Percentiles rank a stretch among this genome's conserved stretches.
Conservation (phyloP, 2,113 vertebrate species). For the Salvator merianae region DNA sequence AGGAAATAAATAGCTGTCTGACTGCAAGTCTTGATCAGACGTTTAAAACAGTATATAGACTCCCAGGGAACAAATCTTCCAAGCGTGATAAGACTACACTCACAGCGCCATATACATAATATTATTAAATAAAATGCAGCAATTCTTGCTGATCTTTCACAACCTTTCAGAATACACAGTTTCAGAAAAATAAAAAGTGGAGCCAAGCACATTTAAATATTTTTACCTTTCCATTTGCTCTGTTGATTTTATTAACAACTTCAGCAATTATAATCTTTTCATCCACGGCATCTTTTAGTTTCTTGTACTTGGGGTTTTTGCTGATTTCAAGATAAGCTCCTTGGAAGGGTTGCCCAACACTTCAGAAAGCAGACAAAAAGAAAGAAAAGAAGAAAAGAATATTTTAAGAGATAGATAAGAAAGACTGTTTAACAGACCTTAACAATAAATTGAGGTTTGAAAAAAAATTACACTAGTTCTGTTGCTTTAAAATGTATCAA, state of each 20-base stretch:
- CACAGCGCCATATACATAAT: background rate
- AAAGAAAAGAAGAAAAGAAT: background rate
- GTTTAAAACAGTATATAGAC: background rate
- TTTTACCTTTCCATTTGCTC: conserved; percentile 95
- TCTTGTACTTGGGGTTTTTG: conserved; percentile 97
- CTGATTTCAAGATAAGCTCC: conserved; percentile 96
- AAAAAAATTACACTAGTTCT: too few relatives aligned
- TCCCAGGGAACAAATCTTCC: background rate
- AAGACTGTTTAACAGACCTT: too few relatives aligned
- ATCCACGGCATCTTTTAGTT: conserved; percentile 88
- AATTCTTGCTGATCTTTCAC: background rate
- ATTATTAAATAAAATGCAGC: background rate
- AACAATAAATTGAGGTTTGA: background rate
- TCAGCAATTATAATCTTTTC: conserved; percentile 96
- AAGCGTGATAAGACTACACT: background rate
- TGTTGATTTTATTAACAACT: conserved; percentile 95
- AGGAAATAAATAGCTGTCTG: background rate
- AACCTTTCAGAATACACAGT: fast-evolving
- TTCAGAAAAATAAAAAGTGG: background rate
- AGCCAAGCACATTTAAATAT: background rate
- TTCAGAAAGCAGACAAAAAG: conserved; percentile 51
- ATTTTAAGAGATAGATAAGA: background rate
- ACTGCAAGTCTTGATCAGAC: fast-evolving
- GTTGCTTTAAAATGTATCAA: too few relatives aligned
- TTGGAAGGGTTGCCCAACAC: conserved; percentile 95